A percentile compares a stretch with the other conserved stretches of the same genome.
phyloP scores from a whole-genome alignment of 2,113 vertebrate genomes.

The Alethe castanea region DNA sequence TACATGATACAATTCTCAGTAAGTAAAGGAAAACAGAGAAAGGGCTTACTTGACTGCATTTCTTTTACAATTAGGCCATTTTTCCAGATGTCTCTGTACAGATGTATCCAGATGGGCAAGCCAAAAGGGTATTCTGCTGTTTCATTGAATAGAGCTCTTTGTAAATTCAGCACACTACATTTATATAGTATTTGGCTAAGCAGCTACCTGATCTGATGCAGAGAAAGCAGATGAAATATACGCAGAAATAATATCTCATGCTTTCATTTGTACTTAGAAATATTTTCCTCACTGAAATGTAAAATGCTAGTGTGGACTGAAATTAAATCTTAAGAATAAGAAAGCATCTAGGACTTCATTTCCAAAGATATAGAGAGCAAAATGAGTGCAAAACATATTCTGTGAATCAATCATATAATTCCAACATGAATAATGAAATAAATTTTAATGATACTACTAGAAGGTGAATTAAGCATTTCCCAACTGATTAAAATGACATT shows the following conservation, averaged over 20 bases:
- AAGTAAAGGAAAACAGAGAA: neutral
- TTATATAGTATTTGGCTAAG: constrained; percentile 24
- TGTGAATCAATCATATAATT: neutral
- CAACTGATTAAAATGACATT: neutral
- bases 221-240: constrained; percentile 18
- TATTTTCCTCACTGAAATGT: neutral
- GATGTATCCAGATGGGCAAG: neutral
- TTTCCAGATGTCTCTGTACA: constrained; percentile 56
- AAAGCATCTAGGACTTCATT: neutral
- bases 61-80: constrained; percentile 38
- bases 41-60: neutral
- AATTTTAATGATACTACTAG: neutral
- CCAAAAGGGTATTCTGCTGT: constrained; percentile 41
- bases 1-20: neutral
- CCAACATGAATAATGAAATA: neutral
- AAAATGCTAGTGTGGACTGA: neutral
- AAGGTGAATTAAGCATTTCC: neutral
- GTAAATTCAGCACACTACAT: constrained; percentile 24
- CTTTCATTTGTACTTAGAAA: neutral
- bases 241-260: neutral
- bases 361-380: neutral
- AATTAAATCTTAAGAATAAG: neutral
- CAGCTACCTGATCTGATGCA: constrained; percentile 22
- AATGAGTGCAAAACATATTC: neutral
- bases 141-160: constrained; percentile 43